Evolutionary conservation across 2,113 vertebrate genomes (phyloP), one percentile per base, ranked within the genome.

Genomic region (Myotis lucifugus): DNA sequence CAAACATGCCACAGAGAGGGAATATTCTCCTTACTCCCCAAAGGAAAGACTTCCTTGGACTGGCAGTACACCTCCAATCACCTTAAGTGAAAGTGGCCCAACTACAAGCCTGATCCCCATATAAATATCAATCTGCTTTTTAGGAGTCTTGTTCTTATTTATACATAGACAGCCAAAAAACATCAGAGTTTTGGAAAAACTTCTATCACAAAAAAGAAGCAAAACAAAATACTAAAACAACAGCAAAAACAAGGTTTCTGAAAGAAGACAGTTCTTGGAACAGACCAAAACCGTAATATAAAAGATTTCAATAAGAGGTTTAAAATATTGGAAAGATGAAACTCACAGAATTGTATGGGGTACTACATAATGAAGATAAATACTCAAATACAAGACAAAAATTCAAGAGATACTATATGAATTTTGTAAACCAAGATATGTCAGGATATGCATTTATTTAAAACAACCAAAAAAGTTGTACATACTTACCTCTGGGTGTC

Each of bases 121-220:
- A 19, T 9, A 61, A 61, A 21, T n/a, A 83, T 90, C 19, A 32
- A 48, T 27, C 12, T 19, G 15, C 25, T 70, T 42, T 73, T 78
- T 42, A 74, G 42, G 27, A 15, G 25, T 66, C 29, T 82, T 40
- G 3, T 61, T 78, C 27, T 50, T 73, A 48, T 18, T 9, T 11
- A 37, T 19, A 21, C 5, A 79, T 15, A 18, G 8, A 73, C 10
- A 73, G 5, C 6, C 27, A 46, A 13, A 64, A 29, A 14, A 37
- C 15, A 78, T 40, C n/a, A 21, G 32, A 29, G 6, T 32, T 67
- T 48, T 37, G 12, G 77, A 40, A 5, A 91, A 73, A 1, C 19
- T 54, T 87, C 15, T 50, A 67, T 42, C 52, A 73, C 42, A 10
- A 81, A 89, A 67, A n/a, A 54, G 74, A 79, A 73, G 78, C 19